phyloP scores from a whole-genome alignment of 2,797 vertebrate species.

The Acanthurus tractus region DNA sequence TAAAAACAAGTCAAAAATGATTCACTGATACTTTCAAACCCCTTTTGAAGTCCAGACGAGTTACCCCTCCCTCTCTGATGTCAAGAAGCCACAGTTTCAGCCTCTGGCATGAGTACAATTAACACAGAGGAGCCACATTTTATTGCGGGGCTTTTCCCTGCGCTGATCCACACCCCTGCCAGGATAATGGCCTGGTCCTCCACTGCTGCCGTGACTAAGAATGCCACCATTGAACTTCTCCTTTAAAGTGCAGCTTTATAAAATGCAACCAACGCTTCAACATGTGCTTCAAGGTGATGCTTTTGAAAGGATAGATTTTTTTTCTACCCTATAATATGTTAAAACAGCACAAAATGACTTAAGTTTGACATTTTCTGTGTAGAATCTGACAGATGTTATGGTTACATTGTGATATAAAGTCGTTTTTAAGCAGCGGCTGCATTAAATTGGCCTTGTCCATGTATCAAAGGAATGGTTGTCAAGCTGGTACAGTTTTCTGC shows the following conservation, averaged over 20 bases:
- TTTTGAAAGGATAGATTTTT: not conserved
- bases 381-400: not conserved
- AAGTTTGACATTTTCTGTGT: not conserved
- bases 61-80: slow-evolving; percentile 16
- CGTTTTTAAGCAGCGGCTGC: not conserved
- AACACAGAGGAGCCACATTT: slow-evolving; percentile 44
- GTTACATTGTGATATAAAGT: not conserved
- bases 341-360: not conserved
- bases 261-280: not conserved
- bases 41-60: slow-evolving; percentile 1
- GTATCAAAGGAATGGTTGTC: not conserved
- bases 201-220: slow-evolving; percentile 22
- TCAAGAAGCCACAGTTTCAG: not conserved
- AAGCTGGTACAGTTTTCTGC: slow-evolving; percentile 2
- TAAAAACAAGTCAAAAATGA: not conserved
- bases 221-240: slow-evolving; percentile 20
- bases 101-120: slow-evolving; percentile 38
- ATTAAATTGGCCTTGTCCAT: not conserved
- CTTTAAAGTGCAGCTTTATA: not conserved
- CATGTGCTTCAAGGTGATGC: not conserved
- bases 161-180: slow-evolving; percentile 26
- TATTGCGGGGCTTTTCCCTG: slow-evolving; percentile 40
- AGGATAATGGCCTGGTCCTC: slow-evolving; percentile 30
- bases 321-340: too few relatives aligned
- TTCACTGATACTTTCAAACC: not conserved